phyloP scores from a whole-genome alignment of 1,140 invertebrate genomes.

The Notospermus geniculatus region DNA sequence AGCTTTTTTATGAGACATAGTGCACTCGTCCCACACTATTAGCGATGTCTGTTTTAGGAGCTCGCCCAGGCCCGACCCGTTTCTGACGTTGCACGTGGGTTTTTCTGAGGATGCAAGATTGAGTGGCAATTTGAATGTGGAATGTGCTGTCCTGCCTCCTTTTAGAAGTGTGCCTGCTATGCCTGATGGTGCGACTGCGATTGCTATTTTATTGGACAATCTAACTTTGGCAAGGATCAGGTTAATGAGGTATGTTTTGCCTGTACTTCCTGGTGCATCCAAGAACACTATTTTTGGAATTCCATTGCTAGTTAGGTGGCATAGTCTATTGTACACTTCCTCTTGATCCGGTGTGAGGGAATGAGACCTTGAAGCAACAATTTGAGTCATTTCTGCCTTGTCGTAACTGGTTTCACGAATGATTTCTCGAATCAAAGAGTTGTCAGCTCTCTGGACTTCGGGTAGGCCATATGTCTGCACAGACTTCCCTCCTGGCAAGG shows the following conservation, averaged over 20 bases:
- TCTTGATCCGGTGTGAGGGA: not conserved
- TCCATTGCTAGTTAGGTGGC: not conserved
- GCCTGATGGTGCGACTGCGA: conserved; percentile 22
- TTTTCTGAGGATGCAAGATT: too few relatives aligned
- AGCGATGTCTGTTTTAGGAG: not conserved
- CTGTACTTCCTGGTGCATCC: too few relatives aligned
- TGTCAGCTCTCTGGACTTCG: not conserved
- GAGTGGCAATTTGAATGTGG: too few relatives aligned
- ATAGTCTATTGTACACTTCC: not conserved
- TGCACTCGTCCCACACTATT: conserved; percentile 16
- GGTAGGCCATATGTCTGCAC: not conserved
- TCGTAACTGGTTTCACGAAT: too few relatives aligned
- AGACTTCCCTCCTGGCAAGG: too few relatives aligned
- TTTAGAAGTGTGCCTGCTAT: conserved; percentile 21
- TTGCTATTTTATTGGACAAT: conserved; percentile 26
- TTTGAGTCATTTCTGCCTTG: not conserved
- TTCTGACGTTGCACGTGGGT: not conserved
- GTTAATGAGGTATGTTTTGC: not conserved
- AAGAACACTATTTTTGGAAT: not conserved
- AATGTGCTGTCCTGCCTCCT: conserved; percentile 26
- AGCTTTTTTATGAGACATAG: conserved; percentile 22
- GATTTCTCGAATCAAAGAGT: too few relatives aligned
- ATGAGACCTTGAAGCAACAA: not conserved
- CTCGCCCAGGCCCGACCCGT: not conserved
- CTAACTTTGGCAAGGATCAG: not conserved